A percentile compares a stretch with the other conserved stretches of the same genome.
Evolutionary conservation across 1,140 invertebrate species (phyloP).

Genomic region (Aplysia californica): DNA sequence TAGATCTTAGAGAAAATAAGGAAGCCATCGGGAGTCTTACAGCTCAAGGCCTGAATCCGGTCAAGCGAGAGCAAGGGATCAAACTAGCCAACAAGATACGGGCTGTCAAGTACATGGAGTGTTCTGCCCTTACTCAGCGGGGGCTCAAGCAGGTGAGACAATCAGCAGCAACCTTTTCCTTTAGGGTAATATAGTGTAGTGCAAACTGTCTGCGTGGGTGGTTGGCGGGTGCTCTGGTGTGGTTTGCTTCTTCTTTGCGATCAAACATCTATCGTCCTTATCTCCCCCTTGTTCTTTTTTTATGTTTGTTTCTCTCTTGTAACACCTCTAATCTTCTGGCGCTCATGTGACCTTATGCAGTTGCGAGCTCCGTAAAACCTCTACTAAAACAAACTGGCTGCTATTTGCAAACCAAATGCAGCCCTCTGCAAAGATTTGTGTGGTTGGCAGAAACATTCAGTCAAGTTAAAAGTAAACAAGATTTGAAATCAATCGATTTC

Average conservation of each 20-base stretch:
- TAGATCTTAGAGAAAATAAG: conserved; percentile 96
- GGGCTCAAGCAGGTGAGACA: conserved; percentile 67
- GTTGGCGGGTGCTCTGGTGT: no score
- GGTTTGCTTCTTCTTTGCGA: no score
- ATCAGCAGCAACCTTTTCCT: background rate
- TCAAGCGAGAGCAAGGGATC: conserved; percentile 73
- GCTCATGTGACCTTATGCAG: no score
- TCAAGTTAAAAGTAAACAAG: no score
- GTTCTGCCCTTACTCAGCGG: conserved; percentile 76
- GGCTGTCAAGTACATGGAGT: conserved; percentile 66
- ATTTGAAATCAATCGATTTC: no score
- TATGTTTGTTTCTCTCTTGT: conserved; percentile 3
- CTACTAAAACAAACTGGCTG: no score
- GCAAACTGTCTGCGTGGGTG: no score
- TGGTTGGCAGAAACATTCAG: no score
- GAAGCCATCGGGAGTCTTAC: conserved; percentile 96
- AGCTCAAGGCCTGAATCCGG: conserved; percentile 94
- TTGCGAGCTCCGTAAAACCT: no score
- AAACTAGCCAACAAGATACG: conserved; percentile 66
- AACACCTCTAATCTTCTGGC: no score
- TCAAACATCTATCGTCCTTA: background rate
- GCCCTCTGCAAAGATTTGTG: no score
- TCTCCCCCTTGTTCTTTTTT: background rate
- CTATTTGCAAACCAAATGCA: no score
- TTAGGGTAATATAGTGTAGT: background rate